Evolutionary conservation across 2,888 invertebrate genomes (phyloP), one percentile per base, ranked within the genome.

Genomic region (Autographa gamma): DNA sequence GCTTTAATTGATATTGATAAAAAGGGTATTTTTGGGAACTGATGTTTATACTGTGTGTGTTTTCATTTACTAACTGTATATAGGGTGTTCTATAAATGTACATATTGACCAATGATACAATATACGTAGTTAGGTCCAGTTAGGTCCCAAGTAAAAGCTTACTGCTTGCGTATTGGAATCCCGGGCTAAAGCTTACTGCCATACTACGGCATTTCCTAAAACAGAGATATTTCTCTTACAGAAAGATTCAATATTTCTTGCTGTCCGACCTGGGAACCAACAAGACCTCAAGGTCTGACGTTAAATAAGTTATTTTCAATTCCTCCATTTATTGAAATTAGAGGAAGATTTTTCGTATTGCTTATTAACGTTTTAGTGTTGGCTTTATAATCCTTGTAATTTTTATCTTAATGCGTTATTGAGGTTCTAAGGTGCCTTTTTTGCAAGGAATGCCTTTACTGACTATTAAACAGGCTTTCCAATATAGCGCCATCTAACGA

Each of bases 251-350:
- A 76, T 74, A 77, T 67, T 58, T 60, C 69, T 52, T 74, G 85
- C 76, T 84, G 74, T 73, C 86, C 87, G 63, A 25, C 77, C 67
- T 77, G 77, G 77, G 31, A 80, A 58, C 86, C 67, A 11, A 63
- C 77, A 68, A 63, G 77, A 60, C 80, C 80, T 56, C 62, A 80
- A 77, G 77, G 77, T 77, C 77, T 62, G 77, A 31, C 19, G 56
- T 60, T 41, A 38, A 59, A 66, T 25, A 8, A 38, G n/a, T 18
- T 19, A 25, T 1, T 63, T 43, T 43, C 60, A 32, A 62, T 62
- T 5, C 8, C 59, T 66, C 63, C 48, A 66, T 61, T 69, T 25
- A 63, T 74, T 48, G 69, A 25, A 69, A 76, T 6, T 56, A 11
- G 25, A 56, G 54, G 54, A 56, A 56, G 11, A 18, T 56, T 3